Conservation (phyloP, 1,140 invertebrate species). For the Epicauta chinensis region DNA sequence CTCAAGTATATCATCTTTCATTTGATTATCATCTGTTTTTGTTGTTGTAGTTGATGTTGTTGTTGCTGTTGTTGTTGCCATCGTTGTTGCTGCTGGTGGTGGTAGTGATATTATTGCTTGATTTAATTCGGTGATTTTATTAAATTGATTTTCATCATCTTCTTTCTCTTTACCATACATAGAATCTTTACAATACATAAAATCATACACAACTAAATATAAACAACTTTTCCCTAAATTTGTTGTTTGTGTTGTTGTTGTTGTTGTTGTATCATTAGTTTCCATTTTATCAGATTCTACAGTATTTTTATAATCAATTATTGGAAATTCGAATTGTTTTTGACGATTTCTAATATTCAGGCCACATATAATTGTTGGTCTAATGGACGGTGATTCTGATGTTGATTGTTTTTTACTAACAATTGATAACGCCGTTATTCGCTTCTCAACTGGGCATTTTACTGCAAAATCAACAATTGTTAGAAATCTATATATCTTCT, state of each 20-base stretch:
- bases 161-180: conserved; percentile 43
- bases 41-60: background rate
- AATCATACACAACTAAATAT: conserved; percentile 53
- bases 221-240: conserved; percentile 36
- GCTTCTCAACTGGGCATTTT: conserved; percentile 39
- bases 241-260: too few species aligned
- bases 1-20: conserved; percentile 2
- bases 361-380: conserved; percentile 38
- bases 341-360: conserved; percentile 28
- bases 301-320: conserved; percentile 24
- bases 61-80: too few species aligned
- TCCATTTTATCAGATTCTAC: conserved; percentile 25
- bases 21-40: conserved; percentile 4
- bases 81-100: too few species aligned
- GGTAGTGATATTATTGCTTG: too few species aligned
- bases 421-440: conserved; percentile 48
- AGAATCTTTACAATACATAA: conserved; percentile 51
- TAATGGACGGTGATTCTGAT: too few species aligned
- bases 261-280: conserved; percentile 17
- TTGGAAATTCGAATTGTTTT: conserved; percentile 7
- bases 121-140: conserved; percentile 5
- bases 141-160: conserved; percentile 14
- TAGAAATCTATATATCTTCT: too few species aligned
- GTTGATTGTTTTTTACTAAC: conserved; percentile 42
- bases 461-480: background rate